Evolutionary conservation across 2,797 vertebrate genomes (phyloP).

Genomic region (Lacerta agilis): DNA sequence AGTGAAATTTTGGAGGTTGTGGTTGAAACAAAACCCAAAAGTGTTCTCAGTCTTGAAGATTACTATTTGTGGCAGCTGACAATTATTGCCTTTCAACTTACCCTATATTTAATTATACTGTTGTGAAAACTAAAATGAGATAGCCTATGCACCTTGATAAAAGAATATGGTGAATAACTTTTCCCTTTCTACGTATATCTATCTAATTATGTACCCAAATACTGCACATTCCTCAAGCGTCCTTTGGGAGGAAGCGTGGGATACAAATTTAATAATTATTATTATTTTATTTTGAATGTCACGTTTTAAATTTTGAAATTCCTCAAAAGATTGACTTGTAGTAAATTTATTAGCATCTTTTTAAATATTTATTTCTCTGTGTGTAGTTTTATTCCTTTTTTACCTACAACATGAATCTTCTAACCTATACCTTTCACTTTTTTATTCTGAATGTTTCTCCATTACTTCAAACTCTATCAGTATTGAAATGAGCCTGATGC

Average conservation of each 20-base stretch:
- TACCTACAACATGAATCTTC: neutral
- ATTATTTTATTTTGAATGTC: neutral
- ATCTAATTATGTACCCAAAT: neutral
- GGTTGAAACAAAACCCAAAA: neutral
- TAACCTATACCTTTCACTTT: neutral
- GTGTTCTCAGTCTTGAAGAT: neutral
- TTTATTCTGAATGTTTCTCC: neutral
- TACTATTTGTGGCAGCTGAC: neutral
- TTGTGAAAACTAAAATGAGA: neutral
- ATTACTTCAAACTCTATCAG: neutral
- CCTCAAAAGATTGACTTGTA: neutral
- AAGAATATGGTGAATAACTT: too few species aligned
- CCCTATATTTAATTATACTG: neutral
- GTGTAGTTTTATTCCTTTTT: neutral
- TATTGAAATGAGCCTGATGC: conserved; percentile 4
- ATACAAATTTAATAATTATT: neutral
- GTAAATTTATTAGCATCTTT: neutral
- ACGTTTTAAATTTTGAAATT: too few species aligned
- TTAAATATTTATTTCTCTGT: neutral
- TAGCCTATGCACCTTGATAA: too few species aligned
- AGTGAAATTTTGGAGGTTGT: neutral
- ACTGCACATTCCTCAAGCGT: neutral
- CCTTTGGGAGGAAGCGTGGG: too few species aligned
- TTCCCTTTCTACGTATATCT: neutral
- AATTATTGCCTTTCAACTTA: neutral